Base-by-base conservation (phyloP, 35 echinoderm and acorn worm genomes). In the Ophiothrix spiculata region DNA sequence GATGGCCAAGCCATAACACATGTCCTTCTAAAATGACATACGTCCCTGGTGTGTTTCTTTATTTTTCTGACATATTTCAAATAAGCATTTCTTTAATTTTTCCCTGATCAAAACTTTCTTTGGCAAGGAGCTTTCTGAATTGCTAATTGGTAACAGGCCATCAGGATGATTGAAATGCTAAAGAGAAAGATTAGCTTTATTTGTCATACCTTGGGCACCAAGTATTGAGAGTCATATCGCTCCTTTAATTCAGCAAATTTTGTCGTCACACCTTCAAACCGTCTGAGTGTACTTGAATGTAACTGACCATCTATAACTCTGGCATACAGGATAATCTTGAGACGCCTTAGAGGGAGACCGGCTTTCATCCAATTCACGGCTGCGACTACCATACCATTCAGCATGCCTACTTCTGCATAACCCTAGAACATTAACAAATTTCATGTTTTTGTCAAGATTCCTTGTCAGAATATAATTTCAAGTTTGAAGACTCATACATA, bases 361-460 rank as follows among this genome's bases (percentile, higher is more conserved):
- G 95, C 95, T 75, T 98, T 98, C 86, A 98, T 98, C 95, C 95
- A 98, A 42, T 81, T 90, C 4, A 98, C 85, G 25, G 92, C 95
- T 0, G 87, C 87, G 35, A 94, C 95, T 21, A 93, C 85, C 91
- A 98, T 93, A 3, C 92, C 88, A 63, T 85, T 75, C 36, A 98
- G 69, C 95, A 98, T 98, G 31, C 81, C 84, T 0, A 40, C 77
- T 74, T 91, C 86, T 4, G 40, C 40, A 75, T 83, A 83, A 31
- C 95, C 95, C 95, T 97, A 29, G 21, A 32, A 82, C 40, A 82
- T 17, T 12, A 33, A 78, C 0, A 36, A 4, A 37, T 36, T 25
- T 36, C 34, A 23, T 37, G 38, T 15, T 80, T 80, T 1, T 78
- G 33, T 35, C 76, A 78, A 38, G n/a, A n/a, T n/a, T n/a, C n/a